phyloP scores from a whole-genome alignment of 2,113 vertebrate genomes.

The Lasiurus cinereus region DNA sequence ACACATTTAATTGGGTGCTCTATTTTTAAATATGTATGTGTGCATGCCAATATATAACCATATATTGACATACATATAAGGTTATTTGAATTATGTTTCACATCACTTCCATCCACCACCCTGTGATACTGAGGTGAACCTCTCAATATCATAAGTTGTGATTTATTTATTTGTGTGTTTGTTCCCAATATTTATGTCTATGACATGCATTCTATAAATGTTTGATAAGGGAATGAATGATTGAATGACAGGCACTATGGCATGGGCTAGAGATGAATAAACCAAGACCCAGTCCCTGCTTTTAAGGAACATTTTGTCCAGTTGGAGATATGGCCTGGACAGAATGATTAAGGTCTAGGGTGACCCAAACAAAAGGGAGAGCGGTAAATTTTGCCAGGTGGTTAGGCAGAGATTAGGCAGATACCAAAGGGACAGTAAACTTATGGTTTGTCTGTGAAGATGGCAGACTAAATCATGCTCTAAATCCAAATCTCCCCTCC shows the following conservation, averaged over 20 bases:
- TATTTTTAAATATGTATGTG: neutral
- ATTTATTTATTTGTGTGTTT: neutral
- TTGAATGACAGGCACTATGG: neutral
- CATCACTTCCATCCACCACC: neutral
- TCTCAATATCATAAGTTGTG: rapidly evolving
- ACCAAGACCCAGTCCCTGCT: neutral
- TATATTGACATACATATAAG: too few species aligned
- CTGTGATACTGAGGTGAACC: neutral
- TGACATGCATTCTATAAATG: too few species aligned
- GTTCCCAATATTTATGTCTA: neutral
- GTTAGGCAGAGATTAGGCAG: neutral
- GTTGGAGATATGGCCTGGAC: neutral
- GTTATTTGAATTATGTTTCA: neutral
- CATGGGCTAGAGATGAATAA: neutral
- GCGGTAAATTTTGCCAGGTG: too few species aligned
- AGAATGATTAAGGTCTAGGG: neutral
- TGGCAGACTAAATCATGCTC: neutral
- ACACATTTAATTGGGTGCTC: neutral
- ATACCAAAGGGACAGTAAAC: neutral
- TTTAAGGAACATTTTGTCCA: neutral
- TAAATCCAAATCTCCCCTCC: neutral
- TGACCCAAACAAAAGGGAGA: neutral
- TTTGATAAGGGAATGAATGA: neutral
- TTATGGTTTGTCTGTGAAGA: neutral
- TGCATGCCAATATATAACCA: neutral